phyloP scores from a whole-genome alignment of 2,113 vertebrate genomes.

The Alethe diademata region DNA sequence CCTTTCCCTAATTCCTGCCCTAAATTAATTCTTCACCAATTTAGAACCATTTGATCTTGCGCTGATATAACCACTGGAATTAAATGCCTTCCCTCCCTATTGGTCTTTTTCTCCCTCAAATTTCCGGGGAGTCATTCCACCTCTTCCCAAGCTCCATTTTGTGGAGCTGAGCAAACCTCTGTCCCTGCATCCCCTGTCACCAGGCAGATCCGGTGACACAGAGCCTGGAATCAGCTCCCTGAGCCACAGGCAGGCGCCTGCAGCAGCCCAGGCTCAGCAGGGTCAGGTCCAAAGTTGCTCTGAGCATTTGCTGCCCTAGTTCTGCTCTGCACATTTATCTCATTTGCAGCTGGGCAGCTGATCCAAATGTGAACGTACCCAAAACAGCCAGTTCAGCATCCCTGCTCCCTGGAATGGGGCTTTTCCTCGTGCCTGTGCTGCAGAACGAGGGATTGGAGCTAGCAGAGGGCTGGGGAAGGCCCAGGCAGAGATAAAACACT shows the following conservation, averaged over 20 bases:
- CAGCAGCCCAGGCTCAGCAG: not conserved
- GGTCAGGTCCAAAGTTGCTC: not conserved
- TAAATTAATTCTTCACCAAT: not conserved
- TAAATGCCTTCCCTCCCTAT: not conserved
- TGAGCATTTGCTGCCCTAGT: conserved; percentile 18
- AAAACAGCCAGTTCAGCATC: not conserved
- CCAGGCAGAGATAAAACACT: not conserved
- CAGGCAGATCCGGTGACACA: not conserved
- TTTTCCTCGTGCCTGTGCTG: not conserved
- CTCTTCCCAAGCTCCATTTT: not conserved
- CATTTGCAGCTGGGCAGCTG: not conserved
- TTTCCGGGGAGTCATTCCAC: not conserved
- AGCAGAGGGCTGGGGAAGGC: not conserved
- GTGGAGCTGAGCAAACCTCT: not conserved
- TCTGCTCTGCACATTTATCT: not conserved
- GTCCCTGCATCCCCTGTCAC: not conserved
- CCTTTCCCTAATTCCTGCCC: not conserved
- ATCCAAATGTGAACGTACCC: not conserved
- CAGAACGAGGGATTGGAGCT: not conserved
- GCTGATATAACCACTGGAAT: not conserved
- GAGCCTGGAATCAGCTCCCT: not conserved
- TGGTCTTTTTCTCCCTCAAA: not conserved
- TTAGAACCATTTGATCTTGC: not conserved
- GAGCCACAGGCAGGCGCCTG: not conserved
- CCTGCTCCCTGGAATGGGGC: not conserved